phyloP scores from a whole-genome alignment of 2,888 invertebrate genomes.

The Drosophila mayaguana region DNA sequence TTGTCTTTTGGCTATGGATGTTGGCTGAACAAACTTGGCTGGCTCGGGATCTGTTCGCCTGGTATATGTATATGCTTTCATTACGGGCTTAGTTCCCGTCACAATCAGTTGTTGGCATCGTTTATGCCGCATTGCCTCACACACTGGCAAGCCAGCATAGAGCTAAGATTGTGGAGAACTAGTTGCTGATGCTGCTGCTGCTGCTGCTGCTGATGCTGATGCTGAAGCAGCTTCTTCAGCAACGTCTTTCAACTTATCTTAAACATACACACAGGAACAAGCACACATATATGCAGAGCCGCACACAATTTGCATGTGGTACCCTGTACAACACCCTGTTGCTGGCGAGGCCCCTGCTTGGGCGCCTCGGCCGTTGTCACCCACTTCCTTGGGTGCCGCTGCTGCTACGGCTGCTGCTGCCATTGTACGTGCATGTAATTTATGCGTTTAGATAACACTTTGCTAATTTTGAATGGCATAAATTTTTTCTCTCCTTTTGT shows the following conservation, averaged over 20 bases:
- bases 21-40: conserved; percentile 32
- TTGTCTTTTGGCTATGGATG: conserved; percentile 44
- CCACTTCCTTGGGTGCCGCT: conserved; percentile 56
- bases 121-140: conserved; percentile 78
- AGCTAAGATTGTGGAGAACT: conserved; percentile 48
- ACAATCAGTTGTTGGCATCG: conserved; percentile 84
- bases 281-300: conserved; percentile 23
- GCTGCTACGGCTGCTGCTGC: conserved; percentile 42
- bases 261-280: conserved; percentile 25
- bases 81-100: conserved; percentile 83
- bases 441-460: conserved; percentile 82
- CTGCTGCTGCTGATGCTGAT: conserved; percentile 3
- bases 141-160: conserved; percentile 36
- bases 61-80: conserved; percentile 79
- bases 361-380: conserved; percentile 51
- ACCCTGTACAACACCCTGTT: conserved; percentile 40
- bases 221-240: conserved; percentile 77
- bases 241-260: conserved; percentile 78
- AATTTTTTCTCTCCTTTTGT: conserved; percentile 53
- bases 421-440: conserved; percentile 80
- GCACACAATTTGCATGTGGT: conserved; percentile 72
- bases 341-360: conserved; percentile 19
- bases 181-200: conserved; percentile 60
- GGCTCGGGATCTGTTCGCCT: conserved; percentile 55
- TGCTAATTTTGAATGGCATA: conserved; percentile 82